phyloP scores from a whole-genome alignment of 1,140 invertebrate genomes.

The Apolygus lucorum region DNA sequence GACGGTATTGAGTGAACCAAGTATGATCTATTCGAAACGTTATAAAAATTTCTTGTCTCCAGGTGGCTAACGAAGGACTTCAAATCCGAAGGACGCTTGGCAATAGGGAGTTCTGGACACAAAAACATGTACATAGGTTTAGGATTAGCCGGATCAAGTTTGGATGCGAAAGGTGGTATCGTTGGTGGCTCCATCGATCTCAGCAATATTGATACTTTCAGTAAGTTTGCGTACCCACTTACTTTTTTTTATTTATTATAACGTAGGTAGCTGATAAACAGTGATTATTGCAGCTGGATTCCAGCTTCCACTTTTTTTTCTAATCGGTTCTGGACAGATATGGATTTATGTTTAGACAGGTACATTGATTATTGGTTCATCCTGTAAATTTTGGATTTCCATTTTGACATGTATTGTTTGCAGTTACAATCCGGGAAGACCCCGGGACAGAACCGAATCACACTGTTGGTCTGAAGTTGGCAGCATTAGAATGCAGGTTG shows the following conservation, averaged over 20 bases:
- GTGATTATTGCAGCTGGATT: too few species aligned
- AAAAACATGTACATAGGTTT: conserved; percentile 87
- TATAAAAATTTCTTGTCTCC: conserved; percentile 22
- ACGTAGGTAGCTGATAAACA: too few species aligned
- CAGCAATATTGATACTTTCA: conserved; percentile 75
- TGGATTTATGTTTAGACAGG: too few species aligned
- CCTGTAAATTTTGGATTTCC: background rate
- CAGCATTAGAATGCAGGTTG: conserved; percentile 75
- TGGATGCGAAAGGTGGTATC: conserved; percentile 93
- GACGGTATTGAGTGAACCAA: too few species aligned
- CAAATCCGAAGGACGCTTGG: conserved; percentile 78
- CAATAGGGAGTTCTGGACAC: conserved; percentile 87
- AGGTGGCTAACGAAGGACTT: conserved; percentile 88
- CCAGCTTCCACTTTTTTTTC: too few species aligned
- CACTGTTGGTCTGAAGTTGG: conserved; percentile 70
- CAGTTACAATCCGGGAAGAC: conserved; percentile 81
- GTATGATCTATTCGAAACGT: too few species aligned
- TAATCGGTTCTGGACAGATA: too few species aligned
- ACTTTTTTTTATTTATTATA: too few species aligned
- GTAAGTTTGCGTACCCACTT: too few species aligned
- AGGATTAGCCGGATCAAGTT: conserved; percentile 76
- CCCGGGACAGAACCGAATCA: conserved; percentile 82
- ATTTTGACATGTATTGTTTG: conserved; percentile 29
- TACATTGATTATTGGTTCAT: too few species aligned
- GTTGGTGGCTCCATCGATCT: conserved; percentile 90